A percentile compares a stretch with the other conserved stretches of the same genome.
Evolutionary conservation across 1,140 invertebrate species (phyloP).

Genomic region (Drosophila orosa): DNA sequence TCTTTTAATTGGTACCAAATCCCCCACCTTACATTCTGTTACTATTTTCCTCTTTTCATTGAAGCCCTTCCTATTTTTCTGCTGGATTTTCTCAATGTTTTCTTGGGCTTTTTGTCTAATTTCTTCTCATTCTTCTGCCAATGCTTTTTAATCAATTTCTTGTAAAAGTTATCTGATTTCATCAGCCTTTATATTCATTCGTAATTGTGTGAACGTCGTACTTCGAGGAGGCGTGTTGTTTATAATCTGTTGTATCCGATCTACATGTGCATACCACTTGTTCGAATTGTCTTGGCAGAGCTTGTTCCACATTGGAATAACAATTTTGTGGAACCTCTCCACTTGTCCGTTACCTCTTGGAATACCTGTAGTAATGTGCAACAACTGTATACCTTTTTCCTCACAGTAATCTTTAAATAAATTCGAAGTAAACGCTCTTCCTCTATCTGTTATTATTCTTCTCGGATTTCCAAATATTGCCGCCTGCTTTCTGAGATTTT

Average conservation of each 20-base stretch:
- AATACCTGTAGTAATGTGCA: background rate
- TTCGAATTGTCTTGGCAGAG: background rate
- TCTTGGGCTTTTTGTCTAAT: too few species aligned
- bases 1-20: background rate
- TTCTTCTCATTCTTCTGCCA: too few species aligned
- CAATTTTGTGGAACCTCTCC: background rate
- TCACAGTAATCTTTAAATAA: background rate
- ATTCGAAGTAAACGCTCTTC: background rate
- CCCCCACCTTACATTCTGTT: background rate
- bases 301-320: background rate
- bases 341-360: background rate
- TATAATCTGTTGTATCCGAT: slow-evolving; percentile 1
- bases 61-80: too few species aligned
- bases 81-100: too few species aligned
- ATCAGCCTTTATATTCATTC: background rate
- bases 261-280: background rate
- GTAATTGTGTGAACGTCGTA: background rate
- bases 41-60: too few species aligned
- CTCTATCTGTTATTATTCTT: slow-evolving; percentile 2
- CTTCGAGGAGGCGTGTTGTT: background rate
- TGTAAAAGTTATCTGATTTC: background rate
- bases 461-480: slow-evolving; percentile 7
- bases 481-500: background rate
- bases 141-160: too few species aligned
- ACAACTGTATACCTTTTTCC: background rate